Base-by-base conservation (phyloP, 2,888 invertebrate species). In the Lasius platythorax region DNA sequence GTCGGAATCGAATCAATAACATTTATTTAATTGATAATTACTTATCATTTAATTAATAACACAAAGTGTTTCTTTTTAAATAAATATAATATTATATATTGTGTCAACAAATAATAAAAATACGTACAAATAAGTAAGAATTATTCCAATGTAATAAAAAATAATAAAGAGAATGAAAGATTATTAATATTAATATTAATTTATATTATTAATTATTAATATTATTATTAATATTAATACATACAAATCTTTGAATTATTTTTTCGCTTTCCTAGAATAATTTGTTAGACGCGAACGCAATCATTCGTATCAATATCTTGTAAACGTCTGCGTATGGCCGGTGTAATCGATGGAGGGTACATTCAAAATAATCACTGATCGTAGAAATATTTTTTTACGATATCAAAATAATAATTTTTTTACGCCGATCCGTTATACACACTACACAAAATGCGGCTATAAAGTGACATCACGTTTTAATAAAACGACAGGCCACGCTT, bases 391-490 rank as follows among this genome's bases (percentile, higher is more conserved):
- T 85, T 87, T 87, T 89, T 89, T 89, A 84, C 82, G 84, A 86
- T 87, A 89, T 88, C 82, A 84, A 73, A 5, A 37, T 37, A 4
- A 37, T 37, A 2, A 37, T 37, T 37, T 37, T 37, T 37, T 6
- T 37, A 88, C 74, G 81, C 66, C 74, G 82, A 67, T 64, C 70
- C 33, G 83, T 88, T 88, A 50, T n/a, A 88, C 85, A 70, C 63
- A 76, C 81, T 85, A 63, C 40, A 66, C 53, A 68, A 64, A 82
- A 83, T 85, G 67, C 15, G 75, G 33, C 66, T 72, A 86, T 87
- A 89, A 89, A 89, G 76, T 79, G 88, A 85, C 79, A 83, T 72
- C 58, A 74, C 66, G 85, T 85, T 86, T 89, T 89, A 89, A 89
- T 89, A 89, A 89, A 89, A 87, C 79, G 83, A 64, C 78, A 50